Conservation (phyloP, 2,888 invertebrate species). For the Parasteatoda lunata region DNA sequence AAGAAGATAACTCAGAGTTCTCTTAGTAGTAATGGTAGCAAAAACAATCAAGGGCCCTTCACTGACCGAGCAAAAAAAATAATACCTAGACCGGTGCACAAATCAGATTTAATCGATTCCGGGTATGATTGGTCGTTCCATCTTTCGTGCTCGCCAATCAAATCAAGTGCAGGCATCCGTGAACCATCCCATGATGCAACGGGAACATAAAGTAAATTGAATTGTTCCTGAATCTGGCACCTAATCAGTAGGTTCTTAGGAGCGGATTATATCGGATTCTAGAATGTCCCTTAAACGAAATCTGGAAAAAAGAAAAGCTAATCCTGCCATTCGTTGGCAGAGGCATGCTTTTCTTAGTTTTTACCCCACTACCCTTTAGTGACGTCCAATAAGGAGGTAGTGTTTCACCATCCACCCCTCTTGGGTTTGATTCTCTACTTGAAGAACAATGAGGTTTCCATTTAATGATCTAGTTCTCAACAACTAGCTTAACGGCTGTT, state of each 20-base stretch:
- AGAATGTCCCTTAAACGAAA: constrained; percentile 63
- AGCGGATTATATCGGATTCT: constrained; percentile 66
- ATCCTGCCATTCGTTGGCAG: constrained; percentile 43
- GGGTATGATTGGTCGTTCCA: constrained; percentile 59
- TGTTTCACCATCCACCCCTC: constrained; percentile 23
- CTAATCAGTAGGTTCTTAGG: constrained; percentile 66
- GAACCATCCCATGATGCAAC: constrained; percentile 44
- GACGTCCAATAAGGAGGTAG: constrained; percentile 8
- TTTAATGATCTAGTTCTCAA: constrained; percentile 64
- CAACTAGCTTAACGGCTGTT: constrained; percentile 65
- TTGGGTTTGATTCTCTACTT: constrained; percentile 2
- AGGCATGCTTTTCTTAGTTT: constrained; percentile 27
- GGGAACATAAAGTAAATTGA: constrained; percentile 67
- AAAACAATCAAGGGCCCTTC: not conserved
- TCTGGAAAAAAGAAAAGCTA: constrained; percentile 55
- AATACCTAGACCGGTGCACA: constrained; percentile 13
- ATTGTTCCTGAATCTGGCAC: constrained; percentile 67
- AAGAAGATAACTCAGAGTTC: not conserved
- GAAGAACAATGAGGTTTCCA: constrained; percentile 65
- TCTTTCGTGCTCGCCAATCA: constrained; percentile 57
- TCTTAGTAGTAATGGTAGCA: not conserved
- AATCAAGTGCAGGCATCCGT: constrained; percentile 63
- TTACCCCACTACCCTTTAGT: not conserved
- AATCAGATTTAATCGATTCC: constrained; percentile 65
- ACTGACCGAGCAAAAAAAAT: not conserved